Evolutionary conservation across 2,113 vertebrate genomes (phyloP), one percentile per base, ranked within the genome.

Genomic region (Campylorhamphus procurvoides): DNA sequence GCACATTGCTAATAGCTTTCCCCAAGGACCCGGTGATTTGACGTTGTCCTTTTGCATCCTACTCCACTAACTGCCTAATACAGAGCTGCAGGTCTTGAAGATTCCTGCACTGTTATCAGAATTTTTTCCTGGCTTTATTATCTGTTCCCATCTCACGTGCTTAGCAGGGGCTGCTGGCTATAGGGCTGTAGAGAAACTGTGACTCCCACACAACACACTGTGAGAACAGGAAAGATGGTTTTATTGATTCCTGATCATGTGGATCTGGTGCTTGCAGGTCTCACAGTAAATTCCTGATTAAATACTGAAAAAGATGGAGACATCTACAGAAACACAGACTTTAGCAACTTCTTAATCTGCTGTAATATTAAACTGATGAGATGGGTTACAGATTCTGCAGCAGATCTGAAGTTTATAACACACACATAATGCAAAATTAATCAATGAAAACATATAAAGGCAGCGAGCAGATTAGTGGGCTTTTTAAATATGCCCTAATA

Each of bases 141-240:
- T 39, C 44, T 0, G 0, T 63, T 78, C 2, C 0, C 16, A 68
- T 46, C 39, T 73, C 9, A 0, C 47, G 55, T 33, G 35, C 60
- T 85, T 88, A 13, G 2, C 0, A 0, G 50, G 25, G 29, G 27
- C 46, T 44, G 60, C 56, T 84, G 71, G 37, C 68, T 62, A 31
- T 18, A 40, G 69, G 52, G 67, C 66, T 14, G 49, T 60, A 66
- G 46, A 39, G 66, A n/a, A 50, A 3, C 58, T 39, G 25, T 59
- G 44, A 23, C 47, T 28, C 66, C 62, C 71, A 75, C 56, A 22
- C 27, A 14, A 25, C 2, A 1, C 0, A 0, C 10, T 25, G 47
- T 0, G 3, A 84, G 69, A 73, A 7, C 46, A 84, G 64, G 18
- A 77, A 14, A 66, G 71, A 53, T 28, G 25, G 13, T 20, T 91